Percentiles rank a stretch among this genome's conserved stretches.
These are phyloP conservation scores for Apodemus agrarius DNA, from an alignment of 2,797 vertebrate genomes.

Conservation along the genomic window DNA sequence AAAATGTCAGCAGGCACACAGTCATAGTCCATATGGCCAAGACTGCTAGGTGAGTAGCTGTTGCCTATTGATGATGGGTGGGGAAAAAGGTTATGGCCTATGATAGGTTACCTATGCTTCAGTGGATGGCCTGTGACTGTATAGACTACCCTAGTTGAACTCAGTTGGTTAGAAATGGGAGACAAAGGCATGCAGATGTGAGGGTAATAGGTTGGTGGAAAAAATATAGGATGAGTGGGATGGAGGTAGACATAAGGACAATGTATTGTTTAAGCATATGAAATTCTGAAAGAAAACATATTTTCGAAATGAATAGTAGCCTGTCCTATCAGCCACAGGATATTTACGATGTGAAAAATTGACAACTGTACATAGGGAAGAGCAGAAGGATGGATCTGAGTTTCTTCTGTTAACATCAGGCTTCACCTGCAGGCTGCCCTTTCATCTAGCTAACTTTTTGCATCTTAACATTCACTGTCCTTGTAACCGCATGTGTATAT, in stretches of 20 bases:
- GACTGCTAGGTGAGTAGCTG: not conserved
- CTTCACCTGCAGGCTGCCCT: not conserved
- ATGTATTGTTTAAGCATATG: not conserved
- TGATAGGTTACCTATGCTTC: not conserved
- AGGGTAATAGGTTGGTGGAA: not conserved
- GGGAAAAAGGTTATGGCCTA: not conserved
- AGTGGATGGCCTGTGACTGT: not conserved
- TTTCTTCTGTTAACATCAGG: not conserved
- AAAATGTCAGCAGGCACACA: not conserved
- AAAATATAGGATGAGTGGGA: not conserved
- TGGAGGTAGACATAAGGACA: not conserved
- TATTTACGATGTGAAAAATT: not conserved
- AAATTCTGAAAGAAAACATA: not conserved
- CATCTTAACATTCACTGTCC: not conserved
- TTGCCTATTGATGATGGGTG: not conserved
- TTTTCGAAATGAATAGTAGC: not conserved
- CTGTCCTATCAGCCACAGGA: not conserved
- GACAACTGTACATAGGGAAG: not conserved
- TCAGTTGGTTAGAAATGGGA: not conserved
- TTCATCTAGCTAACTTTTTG: not conserved
- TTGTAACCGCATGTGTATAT: not conserved
- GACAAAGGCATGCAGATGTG: not conserved
- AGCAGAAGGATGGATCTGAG: not conserved
- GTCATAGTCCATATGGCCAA: not conserved
- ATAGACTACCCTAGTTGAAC: not conserved